Base-by-base conservation (phyloP, 64 coral and sea anemone genomes). In the Montipora efflorescens region DNA sequence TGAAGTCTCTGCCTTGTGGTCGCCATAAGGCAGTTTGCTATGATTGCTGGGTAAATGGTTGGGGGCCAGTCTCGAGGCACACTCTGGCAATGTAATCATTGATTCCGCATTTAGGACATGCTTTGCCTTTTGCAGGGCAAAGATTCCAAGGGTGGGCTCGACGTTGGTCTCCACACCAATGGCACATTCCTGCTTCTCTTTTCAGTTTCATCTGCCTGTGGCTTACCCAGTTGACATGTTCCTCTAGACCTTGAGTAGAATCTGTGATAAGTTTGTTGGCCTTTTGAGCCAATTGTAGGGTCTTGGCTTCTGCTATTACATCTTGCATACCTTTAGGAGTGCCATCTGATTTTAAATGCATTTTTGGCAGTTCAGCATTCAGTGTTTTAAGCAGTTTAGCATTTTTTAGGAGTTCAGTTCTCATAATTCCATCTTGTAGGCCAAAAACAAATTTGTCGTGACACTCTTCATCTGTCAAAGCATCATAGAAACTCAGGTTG, bases 401-500 rank as follows among this genome's bases (percentile, higher is more conserved):
- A 69, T 74, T 36, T 58, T 94, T 94, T 28, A 84, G 72, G 7
- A 95, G 72, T 44, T 90, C 51, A 7, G 46, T 43, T 82, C 25
- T 48, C 79, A 61, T 84, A 14, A 9, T 23, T 5, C 43, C 77
- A 11, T 67, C 61, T 57, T 53, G 51, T 3, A 92, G 20, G 3
- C 90, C 90, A 92, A 92, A 85, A 57, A 92, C 62, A 48, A 92
- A 92, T 84, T 84, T 84, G 67, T 92, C 69, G 47, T 84, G 3
- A 25, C 76, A 79, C 68, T 81, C 22, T 81, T 94, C 61, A 44
- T 94, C 76, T 8, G 44, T 81, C 7, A 81, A n/a, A 15, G 58
- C 48, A 7, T 67, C 51, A 69, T 88, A 94, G 0, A 4, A 58
- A 67, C 87, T 86, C 2, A 91, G 51, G 28, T 49, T 95, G 50